Base-by-base conservation (phyloP, 2,797 vertebrate genomes). In the Prionace glauca region DNA sequence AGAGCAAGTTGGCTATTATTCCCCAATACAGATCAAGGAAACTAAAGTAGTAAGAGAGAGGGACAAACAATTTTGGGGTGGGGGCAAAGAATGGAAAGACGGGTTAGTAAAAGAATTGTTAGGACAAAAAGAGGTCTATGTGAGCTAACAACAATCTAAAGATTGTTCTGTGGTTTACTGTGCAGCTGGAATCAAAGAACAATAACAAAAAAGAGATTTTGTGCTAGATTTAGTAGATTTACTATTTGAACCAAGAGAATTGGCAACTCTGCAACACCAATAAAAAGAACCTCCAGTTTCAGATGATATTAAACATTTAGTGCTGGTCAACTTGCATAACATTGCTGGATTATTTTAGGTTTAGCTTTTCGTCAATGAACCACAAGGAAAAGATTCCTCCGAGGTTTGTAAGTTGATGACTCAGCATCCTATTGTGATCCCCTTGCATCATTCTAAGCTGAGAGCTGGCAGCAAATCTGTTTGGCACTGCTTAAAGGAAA, bases 261-360 rank as follows among this genome's bases (percentile, higher is more conserved):
- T 84, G 81, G 7, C 36, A 84, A 84, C 41, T 84, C 36, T 41
- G 36, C 79, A 81, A 72, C 24, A 26, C 24, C 69, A 79, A 81
- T 81, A 81, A 81, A 81, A 81, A 18, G n/a, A 81, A 3, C 14
- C n/a, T n/a, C 79, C 79, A 41, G n/a, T 81, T 81, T 81, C n/a
- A 81, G 14, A 36, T 81, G 79, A 1, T 84, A 84, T 45, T 41
- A 84, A 84, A 90, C 26, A 90, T 91, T n/a, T 91, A n/a, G 16
- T 91, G 56, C 88, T n/a, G 24, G 88, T 91, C 32, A 32, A 91
- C 29, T 32, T 60, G 88, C 88, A 91, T 56, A 91, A 91, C 60
- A 65, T 32, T 91, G 88, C 32, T 56, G 12, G 50, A 90, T 90
- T 26, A 90, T 60, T 32, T 90, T 90, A n/a, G 87, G 29, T 56